Evolutionary conservation across 37 sponge, comb jelly and placozoan species (phyloP), one percentile per base, ranked within the genome.

Genomic region (Haliclona indistincta): DNA sequence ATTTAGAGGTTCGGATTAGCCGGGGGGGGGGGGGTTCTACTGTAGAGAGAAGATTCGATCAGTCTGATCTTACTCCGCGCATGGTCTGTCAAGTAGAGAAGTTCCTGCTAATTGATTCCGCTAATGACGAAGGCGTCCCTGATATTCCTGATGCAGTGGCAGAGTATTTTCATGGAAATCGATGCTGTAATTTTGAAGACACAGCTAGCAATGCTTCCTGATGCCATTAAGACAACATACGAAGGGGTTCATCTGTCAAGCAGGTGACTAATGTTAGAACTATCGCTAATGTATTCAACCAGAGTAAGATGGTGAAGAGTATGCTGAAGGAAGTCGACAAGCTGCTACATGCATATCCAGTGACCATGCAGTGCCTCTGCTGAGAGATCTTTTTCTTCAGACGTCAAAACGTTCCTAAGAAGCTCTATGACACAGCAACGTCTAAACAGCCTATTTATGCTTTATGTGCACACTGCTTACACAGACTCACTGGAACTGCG

Each of bases 41-140:
- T n/a, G 45, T 68, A 38, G 44, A 68, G 44, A 68, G 32, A 45
- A 2, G 45, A 38, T 68, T 68, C 7, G 68, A 68, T 42, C 68
- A 68, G 42, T 68, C 68, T 42, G 68, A 68, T 65, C 68, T 68
- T 68, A n/a, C n/a, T n/a, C n/a, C n/a, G n/a, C n/a, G n/a, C n/a
- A n/a, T n/a, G n/a, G n/a, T n/a, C n/a, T n/a, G n/a, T n/a, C n/a
- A n/a, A n/a, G n/a, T n/a, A n/a, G n/a, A n/a, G n/a, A n/a, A n/a
- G n/a, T n/a, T n/a, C n/a, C n/a, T n/a, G n/a, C n/a, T n/a, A n/a
- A n/a, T n/a, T n/a, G n/a, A n/a, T n/a, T n/a, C n/a, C n/a, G n/a
- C n/a, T n/a, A n/a, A n/a, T n/a, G n/a, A n/a, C n/a, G n/a, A n/a
- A n/a, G n/a, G n/a, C n/a, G n/a, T n/a, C n/a, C n/a, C n/a, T n/a